Evolutionary conservation across 1,140 invertebrate species (phyloP).

Genomic region (Leptinotarsa lineolata): DNA sequence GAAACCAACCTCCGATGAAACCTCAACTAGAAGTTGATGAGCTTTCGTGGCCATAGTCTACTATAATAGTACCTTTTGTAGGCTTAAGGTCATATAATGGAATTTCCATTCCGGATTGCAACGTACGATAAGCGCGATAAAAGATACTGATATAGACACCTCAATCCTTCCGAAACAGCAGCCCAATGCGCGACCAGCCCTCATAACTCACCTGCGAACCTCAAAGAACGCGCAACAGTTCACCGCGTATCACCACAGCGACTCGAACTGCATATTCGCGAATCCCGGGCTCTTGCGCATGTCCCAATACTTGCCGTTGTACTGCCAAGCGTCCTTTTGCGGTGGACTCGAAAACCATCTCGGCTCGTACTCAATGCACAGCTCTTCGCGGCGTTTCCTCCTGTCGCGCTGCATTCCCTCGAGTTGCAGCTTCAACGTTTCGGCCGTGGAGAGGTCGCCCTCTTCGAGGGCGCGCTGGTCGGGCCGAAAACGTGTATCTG

Average conservation of each 20-base stretch:
- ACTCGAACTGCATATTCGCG: slow-evolving; percentile 60
- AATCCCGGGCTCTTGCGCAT: slow-evolving; percentile 64
- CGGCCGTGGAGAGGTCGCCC: slow-evolving; percentile 73
- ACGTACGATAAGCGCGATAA: no score
- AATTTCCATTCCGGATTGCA: no score
- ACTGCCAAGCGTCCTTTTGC: slow-evolving; percentile 67
- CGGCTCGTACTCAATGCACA: slow-evolving; percentile 60
- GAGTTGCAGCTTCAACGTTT: slow-evolving; percentile 70
- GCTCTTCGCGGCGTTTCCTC: slow-evolving; percentile 65
- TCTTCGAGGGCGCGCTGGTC: slow-evolving; percentile 73
- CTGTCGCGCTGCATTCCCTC: slow-evolving; percentile 73
- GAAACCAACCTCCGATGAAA: no score
- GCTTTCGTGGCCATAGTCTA: no score
- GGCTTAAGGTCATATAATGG: no score
- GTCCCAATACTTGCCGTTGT: slow-evolving; percentile 66
- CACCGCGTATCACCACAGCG: slow-evolving; percentile 59
- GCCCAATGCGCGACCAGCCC: neutral
- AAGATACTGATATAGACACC: no score
- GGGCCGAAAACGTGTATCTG: slow-evolving; percentile 70
- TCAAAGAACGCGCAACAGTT: neutral
- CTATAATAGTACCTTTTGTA: no score
- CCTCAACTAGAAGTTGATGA: no score
- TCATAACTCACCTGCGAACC: neutral
- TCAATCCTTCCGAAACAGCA: no score
- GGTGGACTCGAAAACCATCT: slow-evolving; percentile 64